Conservation (phyloP, 1,140 invertebrate genomes). For the Sitobion miscanthi region DNA sequence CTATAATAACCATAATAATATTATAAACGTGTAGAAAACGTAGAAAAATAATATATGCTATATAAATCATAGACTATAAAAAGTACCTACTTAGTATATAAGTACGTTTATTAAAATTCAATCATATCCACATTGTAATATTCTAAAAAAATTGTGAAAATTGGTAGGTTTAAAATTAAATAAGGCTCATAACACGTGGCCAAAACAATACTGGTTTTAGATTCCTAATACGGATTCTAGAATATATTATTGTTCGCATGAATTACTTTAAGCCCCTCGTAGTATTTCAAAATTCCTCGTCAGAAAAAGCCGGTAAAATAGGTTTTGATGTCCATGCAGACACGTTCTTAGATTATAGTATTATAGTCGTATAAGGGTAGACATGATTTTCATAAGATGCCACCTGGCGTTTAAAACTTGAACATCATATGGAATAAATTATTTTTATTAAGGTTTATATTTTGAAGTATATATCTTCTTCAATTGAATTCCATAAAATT, state of each 20-base stretch:
- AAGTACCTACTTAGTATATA: not conserved
- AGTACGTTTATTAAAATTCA: not conserved
- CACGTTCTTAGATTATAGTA: not conserved
- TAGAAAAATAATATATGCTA: not conserved
- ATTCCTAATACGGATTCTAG: not conserved
- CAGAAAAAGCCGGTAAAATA: not conserved
- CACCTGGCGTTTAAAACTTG: conserved; percentile 18
- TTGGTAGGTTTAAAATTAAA: not conserved
- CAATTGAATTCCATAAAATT: not conserved
- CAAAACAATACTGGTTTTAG: not conserved
- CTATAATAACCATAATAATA: not conserved
- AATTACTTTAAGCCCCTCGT: conserved; percentile 2
- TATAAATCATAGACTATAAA: not conserved
- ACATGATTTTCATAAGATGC: not conserved
- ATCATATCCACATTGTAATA: not conserved
- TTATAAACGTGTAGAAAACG: not conserved
- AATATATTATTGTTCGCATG: conserved; percentile 26
- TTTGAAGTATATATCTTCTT: not conserved
- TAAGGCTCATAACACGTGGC: not conserved
- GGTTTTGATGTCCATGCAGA: not conserved
- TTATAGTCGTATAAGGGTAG: not conserved
- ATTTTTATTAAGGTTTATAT: not conserved
- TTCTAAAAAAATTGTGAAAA: not conserved
- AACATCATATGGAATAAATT: not conserved
- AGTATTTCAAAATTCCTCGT: not conserved